These are phyloP conservation scores for Macroglossus sobrinus DNA, from an alignment of 2,113 vertebrate genomes.

Conservation along the genomic window DNA sequence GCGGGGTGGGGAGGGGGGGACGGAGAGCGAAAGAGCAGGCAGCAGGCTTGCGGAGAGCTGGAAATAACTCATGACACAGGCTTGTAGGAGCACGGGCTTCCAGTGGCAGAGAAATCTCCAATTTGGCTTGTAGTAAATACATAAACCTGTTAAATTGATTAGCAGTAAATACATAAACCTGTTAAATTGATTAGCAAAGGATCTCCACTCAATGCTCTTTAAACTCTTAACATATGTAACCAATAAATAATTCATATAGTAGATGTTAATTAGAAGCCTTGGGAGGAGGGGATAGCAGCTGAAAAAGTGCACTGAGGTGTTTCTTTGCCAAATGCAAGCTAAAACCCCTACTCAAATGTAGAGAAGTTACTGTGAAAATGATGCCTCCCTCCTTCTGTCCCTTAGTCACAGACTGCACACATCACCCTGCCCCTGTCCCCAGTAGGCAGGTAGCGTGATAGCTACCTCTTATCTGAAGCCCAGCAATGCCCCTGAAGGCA, in stretches of 20 bases:
- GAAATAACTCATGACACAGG: neutral
- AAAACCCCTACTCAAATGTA: neutral
- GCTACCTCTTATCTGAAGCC: neutral
- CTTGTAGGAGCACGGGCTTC: neutral
- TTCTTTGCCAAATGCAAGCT: neutral
- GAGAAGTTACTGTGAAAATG: neutral
- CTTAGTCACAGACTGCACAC: neutral
- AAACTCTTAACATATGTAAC: slow-evolving; percentile 77
- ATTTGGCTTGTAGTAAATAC: slow-evolving; percentile 58
- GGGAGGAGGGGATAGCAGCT: slow-evolving; percentile 37
- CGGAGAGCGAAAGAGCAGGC: neutral
- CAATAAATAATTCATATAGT: slow-evolving; percentile 75
- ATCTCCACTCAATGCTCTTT: slow-evolving; percentile 74
- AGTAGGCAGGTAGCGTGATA: neutral
- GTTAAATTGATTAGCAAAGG: slow-evolving; percentile 75
- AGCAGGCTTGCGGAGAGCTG: neutral
- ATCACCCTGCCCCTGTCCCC: no score
- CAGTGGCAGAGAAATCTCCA: slow-evolving; percentile 49
- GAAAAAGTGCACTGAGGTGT: neutral
- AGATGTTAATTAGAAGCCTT: slow-evolving; percentile 71
- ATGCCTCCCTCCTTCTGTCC: neutral
- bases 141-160: slow-evolving; percentile 77
- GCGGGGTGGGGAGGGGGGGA: rapidly evolving
- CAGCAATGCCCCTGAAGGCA: neutral
- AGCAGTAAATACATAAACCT: slow-evolving; percentile 38